These are phyloP conservation scores for Alcedo atthis DNA, from an alignment of 2,797 vertebrate species.

Conservation along the genomic window DNA sequence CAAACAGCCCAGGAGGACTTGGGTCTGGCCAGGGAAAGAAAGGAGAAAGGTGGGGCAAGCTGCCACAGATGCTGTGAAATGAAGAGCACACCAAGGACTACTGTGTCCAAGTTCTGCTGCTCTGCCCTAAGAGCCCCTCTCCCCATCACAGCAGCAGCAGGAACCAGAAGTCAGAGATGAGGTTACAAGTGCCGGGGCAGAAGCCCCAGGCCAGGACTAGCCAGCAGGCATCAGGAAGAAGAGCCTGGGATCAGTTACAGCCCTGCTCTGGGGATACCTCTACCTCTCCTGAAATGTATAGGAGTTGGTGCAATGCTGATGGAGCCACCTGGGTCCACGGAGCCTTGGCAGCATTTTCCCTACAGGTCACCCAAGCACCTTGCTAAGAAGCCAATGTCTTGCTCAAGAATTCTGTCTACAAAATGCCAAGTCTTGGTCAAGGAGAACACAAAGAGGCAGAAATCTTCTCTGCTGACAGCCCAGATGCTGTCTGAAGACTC, in stretches of 20 bases:
- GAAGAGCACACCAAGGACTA: background rate
- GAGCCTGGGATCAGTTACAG: background rate
- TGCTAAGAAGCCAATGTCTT: background rate
- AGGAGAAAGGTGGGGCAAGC: too few species aligned
- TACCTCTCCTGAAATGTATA: background rate
- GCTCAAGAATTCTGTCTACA: background rate
- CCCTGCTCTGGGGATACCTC: background rate
- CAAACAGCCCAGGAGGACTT: background rate
- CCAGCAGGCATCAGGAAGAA: background rate
- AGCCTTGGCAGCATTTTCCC: background rate
- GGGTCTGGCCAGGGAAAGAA: background rate
- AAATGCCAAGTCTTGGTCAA: background rate
- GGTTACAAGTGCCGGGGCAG: rapidly evolving
- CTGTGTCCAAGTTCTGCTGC: background rate
- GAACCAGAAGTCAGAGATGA: background rate
- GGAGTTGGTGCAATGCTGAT: background rate
- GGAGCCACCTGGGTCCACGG: background rate
- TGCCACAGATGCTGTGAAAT: background rate
- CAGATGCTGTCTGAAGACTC: background rate
- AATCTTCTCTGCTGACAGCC: background rate
- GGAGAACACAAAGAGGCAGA: background rate
- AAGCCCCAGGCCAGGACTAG: background rate
- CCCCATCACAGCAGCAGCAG: background rate
- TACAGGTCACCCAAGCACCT: background rate
- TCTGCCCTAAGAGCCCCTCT: background rate